phyloP scores from a whole-genome alignment of 2,113 vertebrate genomes.

The Elanus axillaris region DNA sequence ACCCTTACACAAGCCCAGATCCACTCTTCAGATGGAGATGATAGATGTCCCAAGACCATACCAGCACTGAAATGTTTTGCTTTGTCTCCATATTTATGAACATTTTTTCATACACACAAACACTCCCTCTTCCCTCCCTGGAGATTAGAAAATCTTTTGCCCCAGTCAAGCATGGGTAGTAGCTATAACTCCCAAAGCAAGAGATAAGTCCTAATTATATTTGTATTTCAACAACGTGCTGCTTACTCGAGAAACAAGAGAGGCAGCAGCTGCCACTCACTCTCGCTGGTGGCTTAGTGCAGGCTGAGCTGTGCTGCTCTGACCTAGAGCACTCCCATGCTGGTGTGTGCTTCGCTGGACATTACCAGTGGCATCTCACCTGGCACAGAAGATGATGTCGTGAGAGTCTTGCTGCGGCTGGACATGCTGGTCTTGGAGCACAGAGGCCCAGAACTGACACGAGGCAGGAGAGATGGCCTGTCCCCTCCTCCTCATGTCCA shows the following conservation, averaged over 20 bases:
- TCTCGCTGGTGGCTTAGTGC: neutral
- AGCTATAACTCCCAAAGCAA: neutral
- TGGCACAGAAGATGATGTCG: neutral
- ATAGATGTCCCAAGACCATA: neutral
- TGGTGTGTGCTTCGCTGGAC: neutral
- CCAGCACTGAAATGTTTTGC: neutral
- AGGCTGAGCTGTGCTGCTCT: neutral
- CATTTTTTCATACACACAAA: neutral
- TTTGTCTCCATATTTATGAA: neutral
- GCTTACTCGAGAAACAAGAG: neutral
- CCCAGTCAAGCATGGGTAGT: neutral
- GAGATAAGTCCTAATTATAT: conserved; percentile 3
- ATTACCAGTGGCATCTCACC: neutral
- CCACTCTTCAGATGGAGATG: neutral
- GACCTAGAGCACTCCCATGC: neutral
- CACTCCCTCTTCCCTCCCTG: neutral
- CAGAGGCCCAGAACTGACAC: neutral
- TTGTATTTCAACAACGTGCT: neutral
- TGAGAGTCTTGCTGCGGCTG: neutral
- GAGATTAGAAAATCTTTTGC: neutral
- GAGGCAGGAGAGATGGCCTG: neutral
- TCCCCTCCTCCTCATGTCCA: neutral
- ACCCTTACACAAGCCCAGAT: neutral
- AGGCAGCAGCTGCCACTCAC: neutral
- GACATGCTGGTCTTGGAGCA: neutral